Evolutionary conservation across 2,888 invertebrate species (phyloP), one percentile per base, ranked within the genome.

Genomic region (Netelia virgata): DNA sequence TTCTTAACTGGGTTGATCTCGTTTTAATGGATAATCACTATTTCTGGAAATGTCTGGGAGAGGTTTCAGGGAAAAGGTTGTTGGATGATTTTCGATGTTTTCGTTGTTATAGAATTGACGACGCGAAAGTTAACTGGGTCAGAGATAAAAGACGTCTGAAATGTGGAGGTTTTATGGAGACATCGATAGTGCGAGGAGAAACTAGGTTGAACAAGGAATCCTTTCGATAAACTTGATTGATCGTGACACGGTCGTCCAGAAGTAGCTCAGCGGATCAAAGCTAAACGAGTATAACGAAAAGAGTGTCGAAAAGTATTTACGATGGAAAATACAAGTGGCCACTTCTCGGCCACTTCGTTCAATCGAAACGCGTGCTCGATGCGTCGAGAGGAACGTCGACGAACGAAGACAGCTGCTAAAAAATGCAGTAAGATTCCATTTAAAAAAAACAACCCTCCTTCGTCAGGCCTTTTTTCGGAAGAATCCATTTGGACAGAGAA

Each of bases 251-350:
- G 28, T 64, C 18, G 16, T 77, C 18, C 47, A 63, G 61, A 53
- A 53, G 50, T 20, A 69, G 28, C 59, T 23, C 20, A 55, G 41
- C 16, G 68, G 57, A 66, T 43, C n/a, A 50, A 8, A 47, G 28
- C 18, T 11, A 57, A 20, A 47, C 36, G 47, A 36, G 20, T 28
- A 41, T 23, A 41, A 41, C 36, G 59, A 36, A 74, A 18, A 20
- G 36, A 61, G 53, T 50, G 50, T 16, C 47, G 23, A 63, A 53
- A 41, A 53, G 20, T 20, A 61, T 68, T 69, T 69, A 23, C 63
- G 55, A 18, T 78, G 53, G 23, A 41, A 50, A 9, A 16, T 50
- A 68, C 61, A 61, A 74, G 80, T 81, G 68, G 59, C 68, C 80
- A 68, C 66, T 81, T 69, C 47, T 50, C 9, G 5, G 59, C 41